Evolutionary conservation across 2,113 vertebrate species (phyloP).

Genomic region (Ailuropoda melanoleuca): DNA sequence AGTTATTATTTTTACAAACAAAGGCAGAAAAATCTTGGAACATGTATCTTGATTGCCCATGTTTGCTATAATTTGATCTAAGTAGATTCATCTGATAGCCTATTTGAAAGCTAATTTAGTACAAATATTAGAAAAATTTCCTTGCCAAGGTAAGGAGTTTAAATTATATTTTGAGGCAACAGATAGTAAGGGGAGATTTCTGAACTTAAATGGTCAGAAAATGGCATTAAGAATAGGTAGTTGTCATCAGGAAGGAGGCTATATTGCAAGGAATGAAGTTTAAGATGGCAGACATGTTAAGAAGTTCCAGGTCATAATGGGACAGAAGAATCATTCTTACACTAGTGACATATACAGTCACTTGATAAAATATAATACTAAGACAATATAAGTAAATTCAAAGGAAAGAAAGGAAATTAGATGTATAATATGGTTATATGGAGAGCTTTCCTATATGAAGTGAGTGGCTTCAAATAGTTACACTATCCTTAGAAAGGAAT

Average conservation of each 20-base stretch:
- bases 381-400: not conserved
- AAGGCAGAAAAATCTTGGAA: not conserved
- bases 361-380: not conserved
- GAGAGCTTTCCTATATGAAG: not conserved
- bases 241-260: not conserved
- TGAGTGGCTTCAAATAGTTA: not conserved
- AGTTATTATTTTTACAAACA: not conserved
- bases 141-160: not conserved
- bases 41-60: not conserved
- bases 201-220: not conserved
- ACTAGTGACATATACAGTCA: not conserved
- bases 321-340: not conserved
- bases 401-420: not conserved
- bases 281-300: not conserved
- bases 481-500: not conserved
- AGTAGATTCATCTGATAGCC: not conserved
- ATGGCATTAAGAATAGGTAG: not conserved
- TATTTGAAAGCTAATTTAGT: not conserved
- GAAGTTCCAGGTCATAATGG: not conserved
- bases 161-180: not conserved
- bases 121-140: not conserved
- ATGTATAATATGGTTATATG: not conserved
- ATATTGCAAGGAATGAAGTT: not conserved
- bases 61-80: not conserved
- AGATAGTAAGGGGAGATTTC: not conserved